phyloP scores from a whole-genome alignment of 2,888 invertebrate species.

The Chaetoderma sp. region DNA sequence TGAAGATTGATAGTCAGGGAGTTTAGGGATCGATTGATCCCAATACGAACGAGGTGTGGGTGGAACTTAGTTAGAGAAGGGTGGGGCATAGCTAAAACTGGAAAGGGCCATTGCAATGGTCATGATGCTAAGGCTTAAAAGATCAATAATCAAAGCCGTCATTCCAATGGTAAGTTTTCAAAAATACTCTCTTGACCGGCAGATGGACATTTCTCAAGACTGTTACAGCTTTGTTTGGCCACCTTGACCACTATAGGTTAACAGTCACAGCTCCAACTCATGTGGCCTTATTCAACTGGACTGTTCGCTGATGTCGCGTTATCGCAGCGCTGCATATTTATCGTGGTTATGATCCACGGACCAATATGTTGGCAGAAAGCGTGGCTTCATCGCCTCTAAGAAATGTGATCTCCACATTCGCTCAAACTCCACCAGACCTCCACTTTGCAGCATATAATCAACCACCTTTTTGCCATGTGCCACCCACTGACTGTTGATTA shows the following conservation, averaged over 20 bases:
- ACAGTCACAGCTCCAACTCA: background rate
- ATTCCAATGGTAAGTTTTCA: too few species aligned
- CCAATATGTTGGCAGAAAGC: slow-evolving; percentile 81
- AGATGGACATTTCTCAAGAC: too few species aligned
- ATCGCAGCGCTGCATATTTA: background rate
- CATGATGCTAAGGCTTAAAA: too few species aligned
- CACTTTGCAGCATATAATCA: slow-evolving; percentile 63
- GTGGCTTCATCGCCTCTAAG: slow-evolving; percentile 79
- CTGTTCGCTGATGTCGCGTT: background rate
- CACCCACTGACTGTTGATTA: slow-evolving; percentile 55
- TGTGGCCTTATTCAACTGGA: background rate
- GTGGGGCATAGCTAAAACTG: too few species aligned
- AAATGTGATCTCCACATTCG: slow-evolving; percentile 83
- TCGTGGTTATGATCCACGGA: slow-evolving; percentile 73
- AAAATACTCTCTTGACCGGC: too few species aligned
- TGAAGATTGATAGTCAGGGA: too few species aligned
- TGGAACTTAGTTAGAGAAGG: too few species aligned
- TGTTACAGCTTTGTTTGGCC: background rate
- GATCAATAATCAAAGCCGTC: too few species aligned
- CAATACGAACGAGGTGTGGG: too few species aligned
- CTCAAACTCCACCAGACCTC: slow-evolving; percentile 78
- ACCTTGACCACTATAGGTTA: background rate
- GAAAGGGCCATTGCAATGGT: too few species aligned
- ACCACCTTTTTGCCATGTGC: slow-evolving; percentile 69
- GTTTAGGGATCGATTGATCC: too few species aligned